phyloP scores from a whole-genome alignment of 2,888 invertebrate species.

The Melanchra persicariae region DNA sequence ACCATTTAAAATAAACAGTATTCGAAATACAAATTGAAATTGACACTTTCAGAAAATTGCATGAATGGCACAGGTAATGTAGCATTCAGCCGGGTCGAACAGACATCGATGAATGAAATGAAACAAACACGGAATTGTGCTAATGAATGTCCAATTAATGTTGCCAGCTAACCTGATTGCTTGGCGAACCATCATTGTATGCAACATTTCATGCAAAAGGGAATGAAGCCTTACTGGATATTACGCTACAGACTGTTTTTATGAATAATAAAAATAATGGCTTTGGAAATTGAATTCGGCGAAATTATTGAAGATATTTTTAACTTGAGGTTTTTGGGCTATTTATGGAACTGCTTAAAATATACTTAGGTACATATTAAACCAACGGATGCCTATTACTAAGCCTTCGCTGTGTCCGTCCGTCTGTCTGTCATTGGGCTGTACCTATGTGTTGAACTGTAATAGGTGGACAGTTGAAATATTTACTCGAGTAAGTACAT shows the following conservation, averaged over 20 bases:
- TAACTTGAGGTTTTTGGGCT: slow-evolving; percentile 3
- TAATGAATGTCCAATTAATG: slow-evolving; percentile 66
- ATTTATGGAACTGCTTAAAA: not conserved
- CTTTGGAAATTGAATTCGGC: slow-evolving; percentile 42
- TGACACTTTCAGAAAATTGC: slow-evolving; percentile 6
- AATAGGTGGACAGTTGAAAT: too few species aligned
- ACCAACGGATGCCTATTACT: too few species aligned
- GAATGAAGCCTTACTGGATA: slow-evolving; percentile 27
- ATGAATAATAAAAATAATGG: slow-evolving; percentile 48
- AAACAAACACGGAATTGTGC: slow-evolving; percentile 53
- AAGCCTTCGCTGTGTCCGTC: too few species aligned
- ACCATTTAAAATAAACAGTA: not conserved
- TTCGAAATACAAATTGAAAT: slow-evolving; percentile 27
- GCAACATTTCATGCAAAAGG: slow-evolving; percentile 50
- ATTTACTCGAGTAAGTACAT: too few species aligned
- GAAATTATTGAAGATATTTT: slow-evolving; percentile 32
- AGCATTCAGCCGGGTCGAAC: slow-evolving; percentile 30
- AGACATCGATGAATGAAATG: slow-evolving; percentile 34
- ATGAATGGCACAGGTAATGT: slow-evolving; percentile 47
- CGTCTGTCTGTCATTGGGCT: too few species aligned
- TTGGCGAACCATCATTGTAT: slow-evolving; percentile 37
- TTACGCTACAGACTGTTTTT: slow-evolving; percentile 32
- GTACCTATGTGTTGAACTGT: too few species aligned
- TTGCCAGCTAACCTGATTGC: slow-evolving; percentile 47
- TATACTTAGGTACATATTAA: too few species aligned